A percentile compares a stretch with the other conserved stretches of the same genome.
Evolutionary conservation across 1,140 invertebrate genomes (phyloP).

Genomic region (Orchesella cincta): DNA sequence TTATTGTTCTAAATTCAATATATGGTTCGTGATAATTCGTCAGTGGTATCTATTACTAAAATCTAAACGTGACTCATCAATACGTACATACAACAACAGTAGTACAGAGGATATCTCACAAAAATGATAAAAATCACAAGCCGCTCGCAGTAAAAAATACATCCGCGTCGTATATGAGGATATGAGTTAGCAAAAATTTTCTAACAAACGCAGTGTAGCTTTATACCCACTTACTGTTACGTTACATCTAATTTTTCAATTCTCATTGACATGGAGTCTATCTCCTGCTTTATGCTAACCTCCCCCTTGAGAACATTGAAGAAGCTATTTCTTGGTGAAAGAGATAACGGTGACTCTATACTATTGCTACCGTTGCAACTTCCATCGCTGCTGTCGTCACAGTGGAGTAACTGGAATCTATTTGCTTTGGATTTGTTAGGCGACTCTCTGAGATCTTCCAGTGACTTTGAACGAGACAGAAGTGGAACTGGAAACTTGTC

Average conservation of each 20-base stretch:
- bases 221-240: conserved; percentile 4
- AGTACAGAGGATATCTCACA: too few species aligned
- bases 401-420: conserved; percentile 32
- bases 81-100: too few species aligned
- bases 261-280: conserved; percentile 40
- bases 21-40: too few species aligned
- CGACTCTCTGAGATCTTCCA: conserved; percentile 44
- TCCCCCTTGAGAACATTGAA: conserved; percentile 24
- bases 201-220: background rate
- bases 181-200: background rate
- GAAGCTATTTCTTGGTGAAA: conserved; percentile 30
- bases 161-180: background rate
- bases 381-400: conserved; percentile 24
- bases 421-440: conserved; percentile 33
- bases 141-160: background rate
- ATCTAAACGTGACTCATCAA: too few species aligned
- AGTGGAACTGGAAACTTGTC: conserved; percentile 38
- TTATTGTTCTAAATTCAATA: too few species aligned
- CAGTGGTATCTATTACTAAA: too few species aligned
- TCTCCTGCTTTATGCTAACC: conserved; percentile 30
- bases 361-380: background rate
- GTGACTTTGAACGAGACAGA: conserved; percentile 36
- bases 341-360: conserved; percentile 20
- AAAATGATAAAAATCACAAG: conserved; percentile 19
- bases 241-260: conserved; percentile 41